Conservation (phyloP, 2,113 vertebrate species). For the Dicrurus megarhynchus region DNA sequence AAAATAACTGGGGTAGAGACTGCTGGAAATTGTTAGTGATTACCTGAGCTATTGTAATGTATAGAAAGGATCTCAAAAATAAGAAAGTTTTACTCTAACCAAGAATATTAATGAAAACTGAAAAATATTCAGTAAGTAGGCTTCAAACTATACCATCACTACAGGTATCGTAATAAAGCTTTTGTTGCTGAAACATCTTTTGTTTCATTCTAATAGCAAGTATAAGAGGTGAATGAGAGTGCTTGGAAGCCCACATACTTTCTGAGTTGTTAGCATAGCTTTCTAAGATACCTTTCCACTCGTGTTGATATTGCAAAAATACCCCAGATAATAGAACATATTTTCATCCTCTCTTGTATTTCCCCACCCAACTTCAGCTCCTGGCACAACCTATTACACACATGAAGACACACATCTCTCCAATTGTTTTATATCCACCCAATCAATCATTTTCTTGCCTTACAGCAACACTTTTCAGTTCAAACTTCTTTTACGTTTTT, state of each 20-base stretch:
- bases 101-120: neutral
- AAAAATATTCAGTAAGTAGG: neutral
- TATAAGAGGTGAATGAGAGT: neutral
- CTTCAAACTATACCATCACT: neutral
- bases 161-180: neutral
- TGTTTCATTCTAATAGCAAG: neutral
- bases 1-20: neutral
- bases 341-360: neutral
- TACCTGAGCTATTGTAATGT: neutral
- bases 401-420: conserved; percentile 32
- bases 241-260: neutral
- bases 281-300: neutral
- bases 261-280: neutral
- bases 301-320: neutral
- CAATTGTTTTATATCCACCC: conserved; percentile 9
- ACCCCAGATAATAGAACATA: rapidly evolving
- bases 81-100: neutral
- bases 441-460: conserved; percentile 43
- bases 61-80: neutral
- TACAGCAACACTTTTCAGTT: neutral
- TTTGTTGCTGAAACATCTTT: neutral
- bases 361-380: neutral
- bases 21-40: neutral
- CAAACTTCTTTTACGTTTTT: neutral
- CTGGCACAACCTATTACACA: conserved; percentile 37